Percentiles rank a stretch among this genome's conserved stretches.
These are phyloP conservation scores for Drymonia ruficornis DNA, from an alignment of 2,888 invertebrate species.

Conservation along the genomic window DNA sequence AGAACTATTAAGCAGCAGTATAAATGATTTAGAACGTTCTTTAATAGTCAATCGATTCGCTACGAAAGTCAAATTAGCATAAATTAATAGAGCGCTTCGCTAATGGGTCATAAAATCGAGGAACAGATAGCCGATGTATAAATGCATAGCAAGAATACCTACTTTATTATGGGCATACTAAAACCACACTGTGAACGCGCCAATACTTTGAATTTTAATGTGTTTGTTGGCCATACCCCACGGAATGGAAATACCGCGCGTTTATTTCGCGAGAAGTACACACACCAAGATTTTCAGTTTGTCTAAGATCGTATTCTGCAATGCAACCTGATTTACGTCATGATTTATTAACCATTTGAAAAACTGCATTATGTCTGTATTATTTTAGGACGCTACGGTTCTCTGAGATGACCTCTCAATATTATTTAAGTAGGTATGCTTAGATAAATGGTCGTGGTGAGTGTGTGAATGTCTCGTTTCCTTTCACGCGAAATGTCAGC, in stretches of 20 bases:
- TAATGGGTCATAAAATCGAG: not conserved
- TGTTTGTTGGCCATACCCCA: too few relatives aligned
- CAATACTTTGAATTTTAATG: too few relatives aligned
- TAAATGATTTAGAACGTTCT: not conserved
- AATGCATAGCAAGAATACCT: not conserved
- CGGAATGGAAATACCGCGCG: too few relatives aligned
- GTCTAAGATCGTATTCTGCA: too few relatives aligned
- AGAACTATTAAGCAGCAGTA: not conserved
- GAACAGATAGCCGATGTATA: not conserved
- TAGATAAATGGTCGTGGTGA: not conserved
- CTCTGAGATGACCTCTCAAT: not conserved
- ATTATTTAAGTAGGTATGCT: not conserved
- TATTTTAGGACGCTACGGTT: not conserved
- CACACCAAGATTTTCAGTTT: too few relatives aligned
- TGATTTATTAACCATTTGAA: too few relatives aligned
- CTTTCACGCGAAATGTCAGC: conserved; percentile 6
- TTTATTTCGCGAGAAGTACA: too few relatives aligned
- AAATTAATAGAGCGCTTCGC: conserved; percentile 1
- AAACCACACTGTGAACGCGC: not conserved
- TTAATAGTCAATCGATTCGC: not conserved
- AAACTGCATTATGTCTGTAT: too few relatives aligned
- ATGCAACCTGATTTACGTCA: too few relatives aligned
- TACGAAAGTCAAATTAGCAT: conserved; percentile 1
- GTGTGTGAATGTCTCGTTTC: conserved; percentile 1
- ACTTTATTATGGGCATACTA: not conserved